Conservation (phyloP, 2,113 vertebrate species). For the Callipepla squamata region DNA sequence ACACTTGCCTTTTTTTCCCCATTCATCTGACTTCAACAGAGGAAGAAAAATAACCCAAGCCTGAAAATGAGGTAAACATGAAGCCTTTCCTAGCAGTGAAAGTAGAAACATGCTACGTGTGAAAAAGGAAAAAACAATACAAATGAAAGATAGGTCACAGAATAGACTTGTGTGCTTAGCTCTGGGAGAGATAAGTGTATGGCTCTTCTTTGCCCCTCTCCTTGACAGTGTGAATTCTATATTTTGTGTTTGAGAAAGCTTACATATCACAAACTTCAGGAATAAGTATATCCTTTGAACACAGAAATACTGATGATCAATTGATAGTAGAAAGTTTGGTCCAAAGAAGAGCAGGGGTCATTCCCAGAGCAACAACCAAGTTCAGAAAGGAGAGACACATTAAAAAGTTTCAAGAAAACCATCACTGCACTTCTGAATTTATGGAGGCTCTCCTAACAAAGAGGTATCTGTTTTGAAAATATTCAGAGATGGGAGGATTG, state of each 20-base stretch:
- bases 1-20: not conserved
- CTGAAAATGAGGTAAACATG: not conserved
- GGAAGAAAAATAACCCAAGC: accelerated
- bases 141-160: not conserved
- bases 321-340: not conserved
- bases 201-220: not conserved
- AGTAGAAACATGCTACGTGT: not conserved
- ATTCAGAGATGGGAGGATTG: not conserved
- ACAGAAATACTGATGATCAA: not conserved
- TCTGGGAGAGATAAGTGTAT: not conserved
- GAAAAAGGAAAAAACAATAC: not conserved
- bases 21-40: not conserved
- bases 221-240: not conserved
- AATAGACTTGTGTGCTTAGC: not conserved
- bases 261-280: not conserved
- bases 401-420: not conserved
- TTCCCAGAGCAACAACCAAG: not conserved
- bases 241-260: not conserved
- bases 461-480: not conserved
- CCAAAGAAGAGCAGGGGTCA: not conserved
- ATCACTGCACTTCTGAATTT: accelerated
- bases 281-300: not conserved
- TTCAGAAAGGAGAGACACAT: not conserved
- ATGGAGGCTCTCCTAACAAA: not conserved
- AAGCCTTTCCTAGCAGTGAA: not conserved